Percentiles rank a stretch among this genome's conserved stretches.
Evolutionary conservation across 2,113 vertebrate species (phyloP).

Genomic region (Oreocharis arfaki): DNA sequence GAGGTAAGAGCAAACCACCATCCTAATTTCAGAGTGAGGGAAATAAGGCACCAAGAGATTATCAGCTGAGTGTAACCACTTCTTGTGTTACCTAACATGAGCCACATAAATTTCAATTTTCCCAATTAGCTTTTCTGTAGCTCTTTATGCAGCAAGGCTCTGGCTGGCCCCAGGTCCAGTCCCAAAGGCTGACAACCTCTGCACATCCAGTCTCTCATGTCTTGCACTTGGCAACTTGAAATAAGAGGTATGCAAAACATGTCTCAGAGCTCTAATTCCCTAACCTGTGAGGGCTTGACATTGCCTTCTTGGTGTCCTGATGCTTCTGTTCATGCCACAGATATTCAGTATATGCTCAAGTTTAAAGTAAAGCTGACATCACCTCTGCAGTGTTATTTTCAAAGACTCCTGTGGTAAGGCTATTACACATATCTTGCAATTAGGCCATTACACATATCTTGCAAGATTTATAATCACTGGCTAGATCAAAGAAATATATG

Average conservation of each 20-base stretch:
- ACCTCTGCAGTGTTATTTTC: background rate
- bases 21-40: background rate
- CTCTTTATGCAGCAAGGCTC: background rate
- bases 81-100: background rate
- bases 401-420: background rate
- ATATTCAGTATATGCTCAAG: rapidly evolving
- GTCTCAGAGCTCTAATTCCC: background rate
- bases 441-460: background rate
- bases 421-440: background rate
- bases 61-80: background rate
- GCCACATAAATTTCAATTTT: background rate
- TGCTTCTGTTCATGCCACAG: background rate
- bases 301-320: background rate
- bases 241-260: background rate
- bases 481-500: background rate
- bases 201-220: background rate
- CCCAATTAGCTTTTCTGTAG: background rate
- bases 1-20: background rate
- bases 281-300: background rate
- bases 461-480: background rate
- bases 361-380: background rate
- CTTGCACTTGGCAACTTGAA: background rate
- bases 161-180: background rate
- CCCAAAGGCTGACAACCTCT: background rate
- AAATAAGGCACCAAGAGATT: background rate